Base-by-base conservation (phyloP, 2,113 vertebrate genomes). In the Festucalex cinctus region DNA sequence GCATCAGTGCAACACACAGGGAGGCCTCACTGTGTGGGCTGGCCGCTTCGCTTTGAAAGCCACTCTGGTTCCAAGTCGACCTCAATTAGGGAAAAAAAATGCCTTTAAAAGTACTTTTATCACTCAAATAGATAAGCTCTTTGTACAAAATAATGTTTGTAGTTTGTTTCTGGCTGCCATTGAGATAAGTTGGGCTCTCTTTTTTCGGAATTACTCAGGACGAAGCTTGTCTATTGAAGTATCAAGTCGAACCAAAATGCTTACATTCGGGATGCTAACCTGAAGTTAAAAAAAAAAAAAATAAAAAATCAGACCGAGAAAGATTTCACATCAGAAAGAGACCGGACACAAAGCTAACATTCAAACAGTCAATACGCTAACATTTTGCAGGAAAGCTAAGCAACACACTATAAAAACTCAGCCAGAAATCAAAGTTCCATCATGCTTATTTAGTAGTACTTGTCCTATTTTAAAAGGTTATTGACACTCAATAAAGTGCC, bases 1-100 rank as follows among this genome's bases (percentile, higher is more conserved):
- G 57, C 80, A 89, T 87, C 86, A 81, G 51, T 14, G 51, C 22
- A 59, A 49, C 66, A 69, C 53, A 69, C 62, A 68, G 58, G 51
- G 43, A 59, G 24, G 58, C 14, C 83, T 83, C 71, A 35, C 66
- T 88, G 84, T 87, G 86, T 84, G 83, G 86, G 75, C 74, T n/a
- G 48, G 20, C 7, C 2, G 9, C 48, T n/a, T 49, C 48, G 24
- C 73, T 70, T 78, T 66, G 36, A 76, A 68, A 64, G 49, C 28
- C 36, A 7, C 51, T 54, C n/a, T 36, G 41, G 35, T 53, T 62
- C 43, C 66, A 54, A 24, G 44, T 32, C 51, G 58, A 46, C 51
- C 62, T 46, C 66, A 28, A 26, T 17, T 59, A 68, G 69, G 56
- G 78, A 81, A 75, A 73, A 32, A 49, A 54, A 54, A 54, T 63